Percentiles rank a stretch among this genome's conserved stretches.
phyloP scores from a whole-genome alignment of 2,888 invertebrate species.

The Pocota personata region DNA sequence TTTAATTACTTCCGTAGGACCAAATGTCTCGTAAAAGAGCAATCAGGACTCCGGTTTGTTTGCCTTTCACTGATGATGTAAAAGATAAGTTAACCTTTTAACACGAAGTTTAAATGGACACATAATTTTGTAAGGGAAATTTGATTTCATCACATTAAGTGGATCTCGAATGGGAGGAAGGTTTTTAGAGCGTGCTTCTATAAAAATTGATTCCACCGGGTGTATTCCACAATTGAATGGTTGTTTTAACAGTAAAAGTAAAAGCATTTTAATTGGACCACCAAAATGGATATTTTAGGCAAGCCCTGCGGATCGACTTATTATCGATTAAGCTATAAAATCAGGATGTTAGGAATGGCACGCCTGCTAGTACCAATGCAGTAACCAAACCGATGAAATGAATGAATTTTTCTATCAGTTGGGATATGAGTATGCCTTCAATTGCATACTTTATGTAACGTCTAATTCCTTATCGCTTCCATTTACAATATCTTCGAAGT shows the following conservation, averaged over 20 bases:
- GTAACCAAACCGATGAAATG: too few relatives aligned
- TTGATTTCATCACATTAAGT: slow-evolving; percentile 10
- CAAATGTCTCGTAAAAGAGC: slow-evolving; percentile 39
- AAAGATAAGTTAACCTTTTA: slow-evolving; percentile 9
- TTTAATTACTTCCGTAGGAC: slow-evolving; percentile 29
- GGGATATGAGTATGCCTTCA: too few relatives aligned
- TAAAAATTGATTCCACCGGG: not conserved
- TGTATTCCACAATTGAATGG: not conserved
- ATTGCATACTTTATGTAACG: too few relatives aligned
- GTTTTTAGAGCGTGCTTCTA: not conserved
- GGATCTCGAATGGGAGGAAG: not conserved
- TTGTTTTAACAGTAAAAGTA: not conserved
- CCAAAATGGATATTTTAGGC: not conserved
- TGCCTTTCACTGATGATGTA: not conserved
- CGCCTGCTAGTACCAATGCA: too few relatives aligned
- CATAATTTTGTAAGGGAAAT: slow-evolving; percentile 10
- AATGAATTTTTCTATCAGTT: too few relatives aligned
- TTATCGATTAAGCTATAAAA: too few relatives aligned
- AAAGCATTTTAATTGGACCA: not conserved
- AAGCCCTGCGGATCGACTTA: not conserved
- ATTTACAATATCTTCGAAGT: too few relatives aligned
- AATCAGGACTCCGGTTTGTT: slow-evolving; percentile 26
- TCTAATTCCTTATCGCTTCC: too few relatives aligned
- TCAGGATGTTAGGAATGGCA: too few relatives aligned
- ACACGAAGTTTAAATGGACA: not conserved